Evolutionary conservation across 2,797 vertebrate species (phyloP).

Genomic region (Helostoma temminkii): DNA sequence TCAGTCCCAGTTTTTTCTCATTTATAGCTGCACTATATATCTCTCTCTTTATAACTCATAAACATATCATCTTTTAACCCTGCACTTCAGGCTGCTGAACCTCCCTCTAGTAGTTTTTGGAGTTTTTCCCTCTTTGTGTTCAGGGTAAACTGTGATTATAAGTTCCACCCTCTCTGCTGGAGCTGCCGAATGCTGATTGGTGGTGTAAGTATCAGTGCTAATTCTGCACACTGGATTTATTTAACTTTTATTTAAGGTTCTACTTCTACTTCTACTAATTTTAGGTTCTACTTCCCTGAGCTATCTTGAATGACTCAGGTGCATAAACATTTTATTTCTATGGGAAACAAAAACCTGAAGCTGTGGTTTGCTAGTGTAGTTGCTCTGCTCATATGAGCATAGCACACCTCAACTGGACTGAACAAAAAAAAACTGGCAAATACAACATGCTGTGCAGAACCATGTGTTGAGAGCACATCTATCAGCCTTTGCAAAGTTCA

Average conservation of each 20-base stretch:
- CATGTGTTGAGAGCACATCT: neutral
- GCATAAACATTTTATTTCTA: too few relatives aligned
- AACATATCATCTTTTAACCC: slow-evolving; percentile 32
- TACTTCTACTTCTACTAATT: too few relatives aligned
- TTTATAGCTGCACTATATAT: neutral
- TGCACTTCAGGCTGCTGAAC: neutral
- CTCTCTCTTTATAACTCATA: slow-evolving; percentile 10
- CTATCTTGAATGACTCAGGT: neutral
- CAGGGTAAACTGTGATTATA: slow-evolving; percentile 15
- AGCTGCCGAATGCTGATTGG: slow-evolving; percentile 37
- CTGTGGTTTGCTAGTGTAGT: too few relatives aligned
- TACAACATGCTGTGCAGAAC: neutral
- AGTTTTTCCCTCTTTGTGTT: neutral
- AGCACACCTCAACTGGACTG: too few relatives aligned
- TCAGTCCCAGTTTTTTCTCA: slow-evolving; percentile 6
- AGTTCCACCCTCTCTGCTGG: neutral
- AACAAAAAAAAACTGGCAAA: neutral
- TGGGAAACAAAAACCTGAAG: too few relatives aligned
- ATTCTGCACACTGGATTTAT: slow-evolving; percentile 25
- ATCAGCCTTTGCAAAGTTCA: neutral
- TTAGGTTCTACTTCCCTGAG: slow-evolving; percentile 12
- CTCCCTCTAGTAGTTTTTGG: neutral
- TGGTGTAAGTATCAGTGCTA: slow-evolving; percentile 9
- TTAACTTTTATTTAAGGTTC: too few relatives aligned
- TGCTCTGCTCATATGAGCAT: too few relatives aligned